These are phyloP conservation scores for Rhadinocentrus ornatus DNA, from an alignment of 2,797 vertebrate species.

Conservation along the genomic window DNA sequence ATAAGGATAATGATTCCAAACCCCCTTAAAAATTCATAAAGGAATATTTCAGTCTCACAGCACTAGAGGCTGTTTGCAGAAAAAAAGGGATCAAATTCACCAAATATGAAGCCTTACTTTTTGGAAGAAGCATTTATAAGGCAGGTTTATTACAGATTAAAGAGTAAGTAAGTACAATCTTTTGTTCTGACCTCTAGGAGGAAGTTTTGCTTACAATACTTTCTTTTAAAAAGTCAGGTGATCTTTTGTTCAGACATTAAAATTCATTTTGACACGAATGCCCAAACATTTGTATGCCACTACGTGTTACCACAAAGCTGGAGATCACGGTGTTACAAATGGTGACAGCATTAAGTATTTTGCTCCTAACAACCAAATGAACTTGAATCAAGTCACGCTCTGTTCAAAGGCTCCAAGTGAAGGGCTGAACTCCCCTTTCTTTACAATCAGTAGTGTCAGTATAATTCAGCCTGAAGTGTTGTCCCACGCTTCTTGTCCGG, in stretches of 20 bases:
- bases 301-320: too few relatives aligned
- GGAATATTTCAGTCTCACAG: neutral
- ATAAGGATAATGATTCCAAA: neutral
- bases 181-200: neutral
- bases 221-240: neutral
- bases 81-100: neutral
- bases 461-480: slow-evolving; percentile 40
- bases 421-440: neutral
- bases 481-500: slow-evolving; percentile 25
- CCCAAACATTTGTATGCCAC: too few relatives aligned
- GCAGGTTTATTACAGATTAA: too few relatives aligned
- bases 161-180: too few relatives aligned
- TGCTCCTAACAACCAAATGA: neutral
- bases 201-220: neutral
- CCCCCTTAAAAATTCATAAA: neutral
- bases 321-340: neutral
- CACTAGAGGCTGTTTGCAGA: neutral
- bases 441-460: slow-evolving; percentile 52
- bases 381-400: neutral
- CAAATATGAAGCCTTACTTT: neutral
- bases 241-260: neutral
- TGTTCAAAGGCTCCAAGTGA: neutral
- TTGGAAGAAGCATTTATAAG: neutral
- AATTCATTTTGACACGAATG: too few relatives aligned
- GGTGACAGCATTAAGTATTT: neutral